Percentiles rank a stretch among this genome's conserved stretches.
phyloP scores from a whole-genome alignment of 2,888 invertebrate species.

The Limnephilus rhombicus region DNA sequence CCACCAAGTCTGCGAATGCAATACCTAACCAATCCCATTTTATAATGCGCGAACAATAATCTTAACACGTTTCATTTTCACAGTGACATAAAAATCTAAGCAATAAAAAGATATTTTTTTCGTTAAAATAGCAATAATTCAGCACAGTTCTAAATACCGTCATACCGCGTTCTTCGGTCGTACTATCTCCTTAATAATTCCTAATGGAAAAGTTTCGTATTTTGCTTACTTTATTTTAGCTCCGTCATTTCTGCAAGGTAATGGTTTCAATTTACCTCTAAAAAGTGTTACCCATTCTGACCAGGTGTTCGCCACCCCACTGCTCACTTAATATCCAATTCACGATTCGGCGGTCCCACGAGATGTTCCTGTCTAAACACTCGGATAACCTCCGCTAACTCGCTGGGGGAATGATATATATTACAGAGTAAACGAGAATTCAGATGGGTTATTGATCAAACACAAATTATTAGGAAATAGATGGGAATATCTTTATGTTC shows the following conservation, averaged over 20 bases:
- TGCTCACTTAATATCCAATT: background rate
- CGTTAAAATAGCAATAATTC: no score
- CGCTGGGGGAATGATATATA: background rate
- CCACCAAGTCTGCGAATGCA: no score
- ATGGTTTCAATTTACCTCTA: background rate
- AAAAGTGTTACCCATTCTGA: background rate
- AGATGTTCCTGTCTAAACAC: background rate
- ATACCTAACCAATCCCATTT: no score
- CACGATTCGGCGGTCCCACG: background rate
- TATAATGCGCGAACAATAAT: no score
- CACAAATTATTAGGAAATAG: background rate
- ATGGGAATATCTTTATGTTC: background rate
- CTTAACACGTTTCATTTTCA: no score
- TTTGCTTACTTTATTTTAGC: background rate
- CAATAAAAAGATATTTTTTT: no score
- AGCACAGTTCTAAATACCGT: no score
- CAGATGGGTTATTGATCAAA: background rate
- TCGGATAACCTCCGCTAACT: background rate
- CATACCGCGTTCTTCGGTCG: no score
- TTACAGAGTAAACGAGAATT: background rate
- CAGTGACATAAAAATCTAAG: no score
- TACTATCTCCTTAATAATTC: no score
- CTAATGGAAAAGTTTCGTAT: no score
- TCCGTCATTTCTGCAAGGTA: background rate
- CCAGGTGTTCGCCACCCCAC: background rate